phyloP scores from a whole-genome alignment of 2,888 invertebrate genomes.

The Melipona beecheii region DNA sequence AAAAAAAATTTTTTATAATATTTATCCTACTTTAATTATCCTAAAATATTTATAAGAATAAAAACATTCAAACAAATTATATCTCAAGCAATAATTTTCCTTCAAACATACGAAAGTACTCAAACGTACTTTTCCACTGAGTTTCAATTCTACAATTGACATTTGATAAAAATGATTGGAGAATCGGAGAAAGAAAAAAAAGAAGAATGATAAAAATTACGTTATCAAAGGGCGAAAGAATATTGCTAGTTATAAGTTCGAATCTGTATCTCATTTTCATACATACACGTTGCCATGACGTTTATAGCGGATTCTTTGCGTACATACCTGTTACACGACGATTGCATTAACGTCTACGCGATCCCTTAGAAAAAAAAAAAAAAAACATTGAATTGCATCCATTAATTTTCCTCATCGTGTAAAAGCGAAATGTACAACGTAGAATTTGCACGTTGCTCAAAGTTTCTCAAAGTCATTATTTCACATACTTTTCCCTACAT shows the following conservation, averaged over 20 bases:
- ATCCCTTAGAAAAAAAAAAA: not conserved
- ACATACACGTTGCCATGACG: conserved; percentile 72
- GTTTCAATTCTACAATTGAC: too few species aligned
- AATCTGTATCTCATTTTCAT: conserved; percentile 78
- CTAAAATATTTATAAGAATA: too few species aligned
- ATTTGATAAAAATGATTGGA: conserved; percentile 1
- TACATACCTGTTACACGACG: conserved; percentile 37
- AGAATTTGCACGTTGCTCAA: not conserved
- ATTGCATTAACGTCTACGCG: conserved; percentile 8
- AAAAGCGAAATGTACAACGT: not conserved
- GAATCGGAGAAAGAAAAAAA: not conserved
- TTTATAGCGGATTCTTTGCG: conserved; percentile 63
- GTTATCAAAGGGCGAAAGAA: conserved; percentile 55
- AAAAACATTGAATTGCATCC: not conserved
- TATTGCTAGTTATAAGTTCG: conserved; percentile 69
- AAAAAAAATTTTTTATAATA: too few species aligned
- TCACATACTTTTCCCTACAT: too few species aligned
- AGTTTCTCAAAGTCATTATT: not conserved
- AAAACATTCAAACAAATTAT: too few species aligned
- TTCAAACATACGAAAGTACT: too few species aligned
- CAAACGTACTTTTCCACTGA: too few species aligned
- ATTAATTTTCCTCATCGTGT: not conserved
- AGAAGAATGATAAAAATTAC: conserved; percentile 24
- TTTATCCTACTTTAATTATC: too few species aligned
- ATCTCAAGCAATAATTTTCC: too few species aligned